These are phyloP conservation scores for Ptyas mucosa DNA, from an alignment of 2,113 vertebrate species.

Conservation along the genomic window DNA sequence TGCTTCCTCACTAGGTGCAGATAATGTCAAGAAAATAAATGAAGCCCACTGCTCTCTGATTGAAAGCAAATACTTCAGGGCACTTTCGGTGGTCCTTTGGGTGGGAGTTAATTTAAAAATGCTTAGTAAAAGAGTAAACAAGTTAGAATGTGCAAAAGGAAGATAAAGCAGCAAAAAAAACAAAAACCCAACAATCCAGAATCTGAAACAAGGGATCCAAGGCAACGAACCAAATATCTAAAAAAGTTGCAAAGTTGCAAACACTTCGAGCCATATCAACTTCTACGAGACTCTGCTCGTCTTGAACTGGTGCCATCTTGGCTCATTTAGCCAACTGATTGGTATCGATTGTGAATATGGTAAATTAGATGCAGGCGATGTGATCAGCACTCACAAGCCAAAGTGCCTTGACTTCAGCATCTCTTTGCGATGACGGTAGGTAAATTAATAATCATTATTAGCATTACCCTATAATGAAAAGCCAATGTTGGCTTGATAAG, in stretches of 20 bases:
- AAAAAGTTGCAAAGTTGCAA: slow-evolving; percentile 42
- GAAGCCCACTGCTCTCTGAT: slow-evolving; percentile 61
- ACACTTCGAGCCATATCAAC: slow-evolving; percentile 43
- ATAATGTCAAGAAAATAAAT: slow-evolving; percentile 70
- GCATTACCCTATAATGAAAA: neutral
- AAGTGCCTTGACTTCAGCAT: slow-evolving; percentile 23
- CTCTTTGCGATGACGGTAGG: neutral
- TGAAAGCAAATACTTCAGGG: slow-evolving; percentile 65
- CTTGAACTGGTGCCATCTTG: neutral
- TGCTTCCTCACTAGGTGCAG: slow-evolving; percentile 47
- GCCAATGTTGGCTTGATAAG: accelerated
- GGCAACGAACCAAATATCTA: slow-evolving; percentile 47
- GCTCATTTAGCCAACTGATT: slow-evolving; percentile 33
- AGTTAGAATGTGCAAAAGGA: slow-evolving; percentile 65
- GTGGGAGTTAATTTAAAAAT: slow-evolving; percentile 64
- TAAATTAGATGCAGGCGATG: slow-evolving; percentile 31
- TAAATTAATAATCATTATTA: slow-evolving; percentile 18
- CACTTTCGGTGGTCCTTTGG: slow-evolving; percentile 59
- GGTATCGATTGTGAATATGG: slow-evolving; percentile 42
- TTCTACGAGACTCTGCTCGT: neutral
- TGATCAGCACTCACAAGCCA: slow-evolving; percentile 35
- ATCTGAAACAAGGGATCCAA: slow-evolving; percentile 51
- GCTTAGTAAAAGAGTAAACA: slow-evolving; percentile 68
- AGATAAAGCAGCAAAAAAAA: slow-evolving; percentile 62
- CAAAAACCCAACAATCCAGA: neutral